A percentile compares a stretch with the other conserved stretches of the same genome.
phyloP scores from a whole-genome alignment of 2,888 invertebrate genomes.

The Arrhopalites spinosus region DNA sequence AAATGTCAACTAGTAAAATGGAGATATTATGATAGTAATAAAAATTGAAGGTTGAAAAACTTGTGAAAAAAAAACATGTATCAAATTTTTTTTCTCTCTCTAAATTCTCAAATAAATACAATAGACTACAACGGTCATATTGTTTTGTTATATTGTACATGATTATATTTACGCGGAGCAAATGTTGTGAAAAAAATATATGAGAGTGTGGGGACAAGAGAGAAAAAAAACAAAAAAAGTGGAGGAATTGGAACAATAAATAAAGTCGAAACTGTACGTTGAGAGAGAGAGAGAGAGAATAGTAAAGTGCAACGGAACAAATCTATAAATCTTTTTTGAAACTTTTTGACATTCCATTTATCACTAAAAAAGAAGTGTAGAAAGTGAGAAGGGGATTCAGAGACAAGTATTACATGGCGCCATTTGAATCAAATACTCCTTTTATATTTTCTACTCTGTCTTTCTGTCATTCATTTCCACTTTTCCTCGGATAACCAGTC shows the following conservation, averaged over 20 bases:
- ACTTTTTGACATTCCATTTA: slow-evolving; percentile 35
- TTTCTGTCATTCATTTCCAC: slow-evolving; percentile 14
- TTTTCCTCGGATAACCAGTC: too few relatives aligned
- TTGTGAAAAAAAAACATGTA: too few relatives aligned
- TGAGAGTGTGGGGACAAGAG: neutral
- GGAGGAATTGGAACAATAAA: slow-evolving; percentile 28
- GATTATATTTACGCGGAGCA: too few relatives aligned
- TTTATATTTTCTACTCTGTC: slow-evolving; percentile 10
- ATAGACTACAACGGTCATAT: too few relatives aligned
- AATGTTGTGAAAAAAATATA: too few relatives aligned
- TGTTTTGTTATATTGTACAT: too few relatives aligned
- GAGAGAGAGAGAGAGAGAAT: slow-evolving; percentile 9
- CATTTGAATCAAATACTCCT: slow-evolving; percentile 31
- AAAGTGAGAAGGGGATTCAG: too few relatives aligned
- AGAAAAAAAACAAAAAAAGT: slow-evolving; percentile 6
- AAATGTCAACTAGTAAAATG: too few relatives aligned
- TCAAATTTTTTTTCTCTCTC: too few relatives aligned
- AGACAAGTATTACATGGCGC: slow-evolving; percentile 5
- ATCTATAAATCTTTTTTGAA: slow-evolving; percentile 36
- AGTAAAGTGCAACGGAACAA: slow-evolving; percentile 26
- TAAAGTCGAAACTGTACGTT: neutral
- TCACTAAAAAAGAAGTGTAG: neutral
- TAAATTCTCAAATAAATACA: too few relatives aligned
- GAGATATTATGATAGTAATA: too few relatives aligned
- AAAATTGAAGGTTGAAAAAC: too few relatives aligned